Evolutionary conservation across 37 sponge, comb jelly and placozoan species (phyloP).

Genomic region (Theonella swinhoei): DNA sequence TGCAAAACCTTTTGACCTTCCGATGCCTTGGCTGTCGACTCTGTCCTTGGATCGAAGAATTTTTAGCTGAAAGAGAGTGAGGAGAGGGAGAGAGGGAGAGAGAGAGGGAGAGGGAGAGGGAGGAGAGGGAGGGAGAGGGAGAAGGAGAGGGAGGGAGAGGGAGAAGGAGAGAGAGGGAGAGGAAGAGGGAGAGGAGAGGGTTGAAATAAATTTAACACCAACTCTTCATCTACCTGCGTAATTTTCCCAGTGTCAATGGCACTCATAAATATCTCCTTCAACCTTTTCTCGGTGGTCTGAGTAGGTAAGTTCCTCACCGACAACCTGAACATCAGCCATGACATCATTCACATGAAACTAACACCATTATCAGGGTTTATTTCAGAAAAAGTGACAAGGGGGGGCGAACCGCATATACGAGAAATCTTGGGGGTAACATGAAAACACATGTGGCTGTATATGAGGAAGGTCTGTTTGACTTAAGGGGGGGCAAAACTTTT

Average conservation of each 20-base stretch:
- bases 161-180: background rate
- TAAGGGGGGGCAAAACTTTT: too few relatives aligned
- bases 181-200: too few relatives aligned
- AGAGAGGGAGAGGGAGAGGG: too few relatives aligned
- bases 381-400: too few relatives aligned
- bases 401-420: too few relatives aligned
- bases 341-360: background rate
- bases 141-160: background rate
- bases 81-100: background rate
- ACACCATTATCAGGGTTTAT: background rate
- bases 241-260: background rate
- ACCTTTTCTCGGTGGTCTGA: background rate
- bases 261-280: background rate
- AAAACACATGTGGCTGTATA: too few relatives aligned
- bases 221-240: too few relatives aligned
- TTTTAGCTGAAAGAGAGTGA: constrained; percentile 52
- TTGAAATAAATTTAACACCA: too few relatives aligned
- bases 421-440: too few relatives aligned
- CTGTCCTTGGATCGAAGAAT: constrained; percentile 76
- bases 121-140: too few relatives aligned
- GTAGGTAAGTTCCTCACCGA: constrained; percentile 59
- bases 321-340: constrained; percentile 1
- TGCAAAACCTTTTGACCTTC: constrained; percentile 82
- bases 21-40: constrained; percentile 71
- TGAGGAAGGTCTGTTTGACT: too few relatives aligned